Percentiles rank a stretch among this genome's conserved stretches.
Evolutionary conservation across 2,797 vertebrate species (phyloP).

Genomic region (Bryconaethiops microstoma): DNA sequence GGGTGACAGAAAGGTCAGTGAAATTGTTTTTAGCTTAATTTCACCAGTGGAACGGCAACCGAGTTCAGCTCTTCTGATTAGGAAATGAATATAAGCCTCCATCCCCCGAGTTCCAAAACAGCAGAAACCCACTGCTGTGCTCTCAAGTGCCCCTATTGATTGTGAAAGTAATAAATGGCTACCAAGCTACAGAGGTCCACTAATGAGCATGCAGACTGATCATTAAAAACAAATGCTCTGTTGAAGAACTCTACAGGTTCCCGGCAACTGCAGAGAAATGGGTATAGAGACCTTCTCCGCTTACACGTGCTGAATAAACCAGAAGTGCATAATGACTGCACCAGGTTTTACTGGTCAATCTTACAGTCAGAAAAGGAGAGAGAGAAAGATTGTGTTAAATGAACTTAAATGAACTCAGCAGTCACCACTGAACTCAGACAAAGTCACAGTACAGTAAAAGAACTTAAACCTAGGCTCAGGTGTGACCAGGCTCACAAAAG

Average conservation of each 20-base stretch:
- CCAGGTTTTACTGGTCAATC: neutral
- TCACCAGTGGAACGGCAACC: neutral
- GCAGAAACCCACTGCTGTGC: slow-evolving; percentile 12
- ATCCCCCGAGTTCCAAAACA: neutral
- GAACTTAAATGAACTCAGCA: too few relatives aligned
- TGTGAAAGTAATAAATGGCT: slow-evolving; percentile 66
- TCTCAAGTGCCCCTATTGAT: slow-evolving; percentile 68
- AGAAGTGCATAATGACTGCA: neutral
- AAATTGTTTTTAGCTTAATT: slow-evolving; percentile 13
- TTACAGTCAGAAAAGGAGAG: neutral
- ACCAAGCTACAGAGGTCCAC: slow-evolving; percentile 47
- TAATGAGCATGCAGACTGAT: slow-evolving; percentile 55
- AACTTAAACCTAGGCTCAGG: neutral
- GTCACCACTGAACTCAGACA: too few relatives aligned
- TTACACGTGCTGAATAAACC: neutral
- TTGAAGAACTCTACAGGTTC: slow-evolving; percentile 20
- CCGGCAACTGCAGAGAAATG: neutral
- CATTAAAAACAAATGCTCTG: slow-evolving; percentile 41
- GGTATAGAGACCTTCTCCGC: neutral
- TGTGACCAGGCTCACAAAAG: neutral
- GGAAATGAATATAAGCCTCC: neutral
- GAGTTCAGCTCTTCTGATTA: slow-evolving; percentile 13
- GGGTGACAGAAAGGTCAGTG: neutral
- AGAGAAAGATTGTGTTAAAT: neutral
- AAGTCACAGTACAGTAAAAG: too few relatives aligned